Percentiles rank a stretch among this genome's conserved stretches.
Evolutionary conservation across 2,888 invertebrate genomes (phyloP).

Genomic region (Phortica magna): DNA sequence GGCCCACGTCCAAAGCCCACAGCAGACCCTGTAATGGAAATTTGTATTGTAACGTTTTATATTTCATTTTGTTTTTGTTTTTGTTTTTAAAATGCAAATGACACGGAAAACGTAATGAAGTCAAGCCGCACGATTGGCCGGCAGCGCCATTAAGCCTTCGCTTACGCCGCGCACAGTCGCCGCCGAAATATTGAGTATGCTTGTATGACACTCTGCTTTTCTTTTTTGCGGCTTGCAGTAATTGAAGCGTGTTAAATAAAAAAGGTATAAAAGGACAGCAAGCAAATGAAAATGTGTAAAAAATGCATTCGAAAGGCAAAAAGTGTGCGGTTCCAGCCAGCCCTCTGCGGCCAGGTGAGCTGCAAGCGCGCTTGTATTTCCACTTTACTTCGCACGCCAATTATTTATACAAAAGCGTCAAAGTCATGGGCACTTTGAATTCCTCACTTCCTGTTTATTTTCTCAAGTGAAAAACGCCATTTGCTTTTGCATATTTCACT

Average conservation of each 20-base stretch:
- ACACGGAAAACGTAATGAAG: not conserved
- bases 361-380: not conserved
- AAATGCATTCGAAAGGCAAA: not conserved
- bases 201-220: too few species aligned
- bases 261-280: slow-evolving; percentile 18
- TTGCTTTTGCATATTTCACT: not conserved
- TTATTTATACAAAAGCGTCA: too few species aligned
- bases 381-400: too few species aligned
- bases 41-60: slow-evolving; percentile 50
- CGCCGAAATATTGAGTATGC: too few species aligned
- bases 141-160: slow-evolving; percentile 18
- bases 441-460: too few species aligned
- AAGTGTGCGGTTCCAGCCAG: not conserved
- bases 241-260: too few species aligned
- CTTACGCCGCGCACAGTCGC: too few species aligned
- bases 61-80: slow-evolving; percentile 38
- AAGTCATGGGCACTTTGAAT: too few species aligned
- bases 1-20: slow-evolving; percentile 82
- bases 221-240: too few species aligned
- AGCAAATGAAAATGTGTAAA: slow-evolving; percentile 12
- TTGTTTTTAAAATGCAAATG: slow-evolving; percentile 1
- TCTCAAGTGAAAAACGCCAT: too few species aligned
- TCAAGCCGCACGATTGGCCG: slow-evolving; percentile 19
- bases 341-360: not conserved
- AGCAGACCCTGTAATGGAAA: slow-evolving; percentile 78